A percentile compares a stretch with the other conserved stretches of the same genome.
phyloP scores from a whole-genome alignment of 2,113 vertebrate genomes.

The Calidris pugnax region DNA sequence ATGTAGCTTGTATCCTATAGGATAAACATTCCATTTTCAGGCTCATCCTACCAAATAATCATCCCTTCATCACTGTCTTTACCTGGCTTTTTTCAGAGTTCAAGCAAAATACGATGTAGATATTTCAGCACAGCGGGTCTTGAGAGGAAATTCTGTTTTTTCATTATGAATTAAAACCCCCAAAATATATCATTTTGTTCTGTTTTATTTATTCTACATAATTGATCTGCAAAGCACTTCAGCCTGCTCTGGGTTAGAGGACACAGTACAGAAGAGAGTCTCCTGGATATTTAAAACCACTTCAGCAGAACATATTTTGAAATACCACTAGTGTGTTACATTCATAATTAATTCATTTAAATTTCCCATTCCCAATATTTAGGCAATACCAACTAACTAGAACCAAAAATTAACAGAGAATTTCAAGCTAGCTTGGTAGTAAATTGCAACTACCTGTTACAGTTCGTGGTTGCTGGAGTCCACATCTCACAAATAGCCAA shows the following conservation, averaged over 20 bases:
- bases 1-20: not conserved
- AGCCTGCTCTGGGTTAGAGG: not conserved
- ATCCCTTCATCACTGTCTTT: not conserved
- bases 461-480: not conserved
- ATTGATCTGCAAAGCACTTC: not conserved
- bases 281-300: not conserved
- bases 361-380: not conserved
- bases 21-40: not conserved
- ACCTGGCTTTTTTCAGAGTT: not conserved
- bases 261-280: not conserved
- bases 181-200: not conserved
- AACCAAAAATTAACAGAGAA: not conserved
- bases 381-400: not conserved
- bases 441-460: not conserved
- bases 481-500: not conserved
- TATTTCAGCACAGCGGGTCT: not conserved
- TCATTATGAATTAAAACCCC: not conserved
- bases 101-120: not conserved
- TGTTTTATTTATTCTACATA: not conserved
- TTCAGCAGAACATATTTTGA: not conserved
- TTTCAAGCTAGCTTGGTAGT: not conserved
- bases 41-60: not conserved
- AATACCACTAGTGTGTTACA: not conserved
- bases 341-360: not conserved
- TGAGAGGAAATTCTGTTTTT: not conserved